phyloP scores from a whole-genome alignment of 2,113 vertebrate species.

The Dipodomys stephensi region DNA sequence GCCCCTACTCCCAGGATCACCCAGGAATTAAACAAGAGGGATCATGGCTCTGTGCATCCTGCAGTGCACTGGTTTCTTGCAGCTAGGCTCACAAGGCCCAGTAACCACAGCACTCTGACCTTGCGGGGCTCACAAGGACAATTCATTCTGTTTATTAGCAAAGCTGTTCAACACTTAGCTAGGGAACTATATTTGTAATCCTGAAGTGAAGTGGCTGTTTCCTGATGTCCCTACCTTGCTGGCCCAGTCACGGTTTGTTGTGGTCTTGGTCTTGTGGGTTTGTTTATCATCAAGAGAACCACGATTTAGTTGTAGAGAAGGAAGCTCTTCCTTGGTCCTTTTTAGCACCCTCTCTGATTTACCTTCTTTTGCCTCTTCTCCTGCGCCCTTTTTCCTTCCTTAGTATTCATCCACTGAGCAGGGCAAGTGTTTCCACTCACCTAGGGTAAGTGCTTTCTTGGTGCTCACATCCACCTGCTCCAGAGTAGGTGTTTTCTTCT shows the following conservation, averaged over 20 bases:
- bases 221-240: not conserved
- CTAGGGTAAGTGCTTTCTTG: too few relatives aligned
- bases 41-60: not conserved
- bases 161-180: not conserved
- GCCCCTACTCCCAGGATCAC: not conserved
- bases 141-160: not conserved
- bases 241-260: not conserved
- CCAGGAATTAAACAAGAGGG: not conserved
- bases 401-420: not conserved
- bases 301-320: not conserved
- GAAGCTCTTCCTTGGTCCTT: not conserved
- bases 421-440: too few relatives aligned
- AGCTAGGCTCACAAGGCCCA: not conserved
- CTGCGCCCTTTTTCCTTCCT: not conserved
- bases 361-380: not conserved
- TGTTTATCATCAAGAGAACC: not conserved
- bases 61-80: not conserved
- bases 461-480: not conserved
- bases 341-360: not conserved
- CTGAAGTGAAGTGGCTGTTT: not conserved
- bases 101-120: not conserved
- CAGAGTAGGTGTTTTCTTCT: not conserved
- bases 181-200: not conserved
- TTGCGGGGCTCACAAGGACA: not conserved
- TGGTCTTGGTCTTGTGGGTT: conserved; percentile 19